Base-by-base conservation (phyloP, 64 coral and sea anemone species). In the Acropora yongei region DNA sequence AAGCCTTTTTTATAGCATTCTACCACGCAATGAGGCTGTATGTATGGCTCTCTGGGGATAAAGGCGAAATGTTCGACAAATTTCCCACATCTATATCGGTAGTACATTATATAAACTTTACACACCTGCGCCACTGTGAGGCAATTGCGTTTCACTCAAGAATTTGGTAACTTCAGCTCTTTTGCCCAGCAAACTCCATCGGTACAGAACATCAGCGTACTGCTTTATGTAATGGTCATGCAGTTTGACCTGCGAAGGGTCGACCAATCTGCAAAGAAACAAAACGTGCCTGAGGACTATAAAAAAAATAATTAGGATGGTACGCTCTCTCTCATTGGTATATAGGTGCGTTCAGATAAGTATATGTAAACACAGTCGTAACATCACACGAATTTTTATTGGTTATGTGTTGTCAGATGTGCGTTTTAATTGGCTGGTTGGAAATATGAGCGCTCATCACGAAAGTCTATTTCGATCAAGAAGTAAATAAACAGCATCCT, bases 131-230 rank as follows among this genome's bases (percentile, higher is more conserved):
- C 89, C 94, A 41, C 78, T 96, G 16, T 96, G 78, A 65, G 91
- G 88, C 47, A 79, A 79, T 80, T 88, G 94, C 1, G 91, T 83
- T 45, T 85, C 93, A 48, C 88, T 93, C 4, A 99, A 57, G 55
- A 96, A 95, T 72, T 96, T 99, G 17, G 95, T 84, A 8, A 99
- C 83, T 78, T 99, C 97, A 2, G 86, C 91, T 86, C 97, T 83
- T 55, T 93, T 93, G 78, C 84, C 83, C 10, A 95, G 78, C 6
- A 99, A 88, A 66, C 93, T 84, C 91, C 97, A 99, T 43, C 94
- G 89, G 76, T 99, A 94, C 39, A 99, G 79, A 67, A 99, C 84
- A 93, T 99, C 97, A 47, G 97, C 94, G 49, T 99, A 99, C 41
- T 90, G 78, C 49, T 88, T 91, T 47, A 96, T 99, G 78, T 88